phyloP scores from a whole-genome alignment of 2,888 invertebrate species.

The Lepas anatifera region DNA sequence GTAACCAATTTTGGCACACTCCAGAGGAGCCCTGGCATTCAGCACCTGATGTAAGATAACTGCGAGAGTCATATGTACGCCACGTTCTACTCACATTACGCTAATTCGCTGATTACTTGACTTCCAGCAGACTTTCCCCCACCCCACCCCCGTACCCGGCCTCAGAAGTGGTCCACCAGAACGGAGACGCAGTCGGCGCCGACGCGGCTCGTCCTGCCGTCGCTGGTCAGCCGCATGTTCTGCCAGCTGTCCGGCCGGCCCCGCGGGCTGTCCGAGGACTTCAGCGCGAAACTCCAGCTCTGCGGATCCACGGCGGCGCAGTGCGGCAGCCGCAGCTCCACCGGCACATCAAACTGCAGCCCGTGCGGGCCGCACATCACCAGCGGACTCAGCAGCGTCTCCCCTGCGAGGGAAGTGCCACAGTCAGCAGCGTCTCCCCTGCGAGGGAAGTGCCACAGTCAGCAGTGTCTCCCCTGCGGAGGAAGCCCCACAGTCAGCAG shows the following conservation, averaged over 20 bases:
- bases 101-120: not conserved
- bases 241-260: conserved; percentile 51
- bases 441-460: no score
- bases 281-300: conserved; percentile 41
- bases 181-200: conserved; percentile 79
- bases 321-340: conserved; percentile 79
- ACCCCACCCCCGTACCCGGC: not conserved
- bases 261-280: conserved; percentile 30
- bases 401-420: no score
- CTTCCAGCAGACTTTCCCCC: not conserved
- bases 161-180: conserved; percentile 77
- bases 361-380: conserved; percentile 95
- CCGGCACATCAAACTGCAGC: conserved; percentile 73
- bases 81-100: no score
- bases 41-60: not conserved
- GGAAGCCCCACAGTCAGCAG: no score
- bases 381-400: conserved; percentile 83
- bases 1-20: not conserved
- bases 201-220: conserved; percentile 50
- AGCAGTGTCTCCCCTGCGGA: conserved; percentile 87
- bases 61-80: not conserved
- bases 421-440: conserved; percentile 91
- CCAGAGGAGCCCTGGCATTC: not conserved
- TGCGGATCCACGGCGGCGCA: conserved; percentile 38
- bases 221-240: conserved; percentile 71